Evolutionary conservation across 2,113 vertebrate species (phyloP).

Genomic region (Perognathus longimembris): DNA sequence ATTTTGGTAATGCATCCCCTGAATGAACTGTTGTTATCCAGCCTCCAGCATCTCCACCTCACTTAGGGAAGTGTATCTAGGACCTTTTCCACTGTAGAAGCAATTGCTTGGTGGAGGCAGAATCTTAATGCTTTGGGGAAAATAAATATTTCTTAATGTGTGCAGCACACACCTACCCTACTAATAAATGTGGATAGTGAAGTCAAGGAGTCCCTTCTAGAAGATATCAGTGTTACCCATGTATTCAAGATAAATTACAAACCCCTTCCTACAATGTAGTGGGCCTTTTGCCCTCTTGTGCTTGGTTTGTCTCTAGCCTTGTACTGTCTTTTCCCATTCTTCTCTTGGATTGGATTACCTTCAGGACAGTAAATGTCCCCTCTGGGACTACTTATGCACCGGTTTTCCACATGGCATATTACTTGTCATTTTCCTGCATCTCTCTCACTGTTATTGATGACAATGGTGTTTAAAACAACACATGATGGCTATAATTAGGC

Average conservation of each 20-base stretch:
- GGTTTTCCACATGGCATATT: background rate
- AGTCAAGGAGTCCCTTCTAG: background rate
- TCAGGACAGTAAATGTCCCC: background rate
- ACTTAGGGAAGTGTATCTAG: slow-evolving; percentile 42
- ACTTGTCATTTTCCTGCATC: background rate
- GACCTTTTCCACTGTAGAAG: slow-evolving; percentile 9
- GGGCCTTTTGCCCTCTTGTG: background rate
- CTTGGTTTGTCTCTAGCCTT: background rate
- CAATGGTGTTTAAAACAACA: background rate
- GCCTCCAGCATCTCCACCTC: background rate
- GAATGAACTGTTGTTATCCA: slow-evolving; percentile 52
- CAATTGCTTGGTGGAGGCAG: background rate
- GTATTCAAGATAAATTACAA: background rate
- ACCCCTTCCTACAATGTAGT: background rate
- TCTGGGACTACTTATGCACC: background rate
- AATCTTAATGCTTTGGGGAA: background rate
- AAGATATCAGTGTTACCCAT: background rate
- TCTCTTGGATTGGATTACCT: background rate
- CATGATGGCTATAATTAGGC: background rate
- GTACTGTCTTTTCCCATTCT: background rate
- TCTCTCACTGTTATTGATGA: background rate
- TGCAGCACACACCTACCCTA: background rate
- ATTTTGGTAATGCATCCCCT: slow-evolving; percentile 45
- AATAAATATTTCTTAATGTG: background rate
- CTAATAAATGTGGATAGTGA: background rate